Base-by-base conservation (phyloP, 2,888 invertebrate species). In the Thecocarcelia acutangulata region DNA sequence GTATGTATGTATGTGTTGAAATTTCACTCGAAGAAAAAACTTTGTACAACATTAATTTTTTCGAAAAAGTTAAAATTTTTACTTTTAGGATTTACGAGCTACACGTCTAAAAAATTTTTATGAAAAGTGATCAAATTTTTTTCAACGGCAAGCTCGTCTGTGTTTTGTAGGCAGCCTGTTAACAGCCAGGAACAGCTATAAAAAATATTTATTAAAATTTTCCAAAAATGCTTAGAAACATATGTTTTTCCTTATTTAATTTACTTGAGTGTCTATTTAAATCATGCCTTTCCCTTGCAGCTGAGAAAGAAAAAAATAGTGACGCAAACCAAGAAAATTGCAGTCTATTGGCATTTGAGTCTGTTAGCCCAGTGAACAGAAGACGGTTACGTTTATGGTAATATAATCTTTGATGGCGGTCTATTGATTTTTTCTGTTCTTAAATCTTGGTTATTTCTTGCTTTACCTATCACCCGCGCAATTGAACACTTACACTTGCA, bases 381-480 rank as follows among this genome's bases (percentile, higher is more conserved):
- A 68, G 73, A 69, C 44, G 69, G 33, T 63, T 75, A 70, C 76
- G 68, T 77, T 81, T 81, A 73, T 77, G 77, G 77, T 77, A 81
- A 81, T 77, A 69, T 59, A 73, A 77, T 77, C 77, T 73, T 58
- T 64, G 81, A 81, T 81, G 77, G 77, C 69, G 81, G 81, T 77
- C 56, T 64, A 73, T 73, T 68, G 76, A 68, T 69, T 44, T 59
- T 64, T 58, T 13, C 52, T 48, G 56, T 56, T 56, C 48, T 64
- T 24, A 33, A 44, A 28, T 17, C n/a, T n/a, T 50, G 33, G 33
- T 50, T 46, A 37, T 28, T 12, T 3, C 24, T 42, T 33, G 59
- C 15, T 42, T n/a, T 33, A 19, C 5, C 13, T 59, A 15, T 8
- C 59, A 17, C 72, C 72, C 44, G 42, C 64, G 37, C 72, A 33